These are phyloP conservation scores for Chrosomus eos DNA, from an alignment of 2,797 vertebrate species.

Conservation along the genomic window DNA sequence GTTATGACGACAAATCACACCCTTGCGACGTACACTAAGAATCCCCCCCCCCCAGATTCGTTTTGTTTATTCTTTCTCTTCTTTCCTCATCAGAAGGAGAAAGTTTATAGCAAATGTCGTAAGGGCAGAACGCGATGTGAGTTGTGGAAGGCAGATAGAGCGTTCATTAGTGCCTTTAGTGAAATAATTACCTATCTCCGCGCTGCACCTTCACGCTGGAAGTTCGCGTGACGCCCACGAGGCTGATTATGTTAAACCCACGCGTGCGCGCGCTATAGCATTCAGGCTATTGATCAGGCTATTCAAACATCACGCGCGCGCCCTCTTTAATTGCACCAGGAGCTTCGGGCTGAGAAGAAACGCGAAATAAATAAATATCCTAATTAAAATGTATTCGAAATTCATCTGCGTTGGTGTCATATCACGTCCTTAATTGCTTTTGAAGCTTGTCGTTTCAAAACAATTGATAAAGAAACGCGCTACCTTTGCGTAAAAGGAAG, in stretches of 20 bases:
- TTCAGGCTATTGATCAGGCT: slow-evolving; percentile 62
- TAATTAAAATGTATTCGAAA: slow-evolving; percentile 59
- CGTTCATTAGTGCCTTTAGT: slow-evolving; percentile 63
- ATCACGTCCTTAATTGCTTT: slow-evolving; percentile 67
- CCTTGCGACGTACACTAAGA: background rate
- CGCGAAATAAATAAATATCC: slow-evolving; percentile 66
- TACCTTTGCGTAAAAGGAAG: slow-evolving; percentile 61
- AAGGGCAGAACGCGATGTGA: slow-evolving; percentile 48
- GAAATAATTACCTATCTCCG: slow-evolving; percentile 75
- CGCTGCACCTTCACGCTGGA: slow-evolving; percentile 73
- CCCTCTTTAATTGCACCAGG: slow-evolving; percentile 71
- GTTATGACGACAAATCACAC: slow-evolving; percentile 20
- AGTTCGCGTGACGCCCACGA: slow-evolving; percentile 71
- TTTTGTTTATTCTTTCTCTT: slow-evolving; percentile 42
- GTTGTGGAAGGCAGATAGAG: slow-evolving; percentile 52
- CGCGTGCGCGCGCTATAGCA: slow-evolving; percentile 61
- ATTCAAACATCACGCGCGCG: slow-evolving; percentile 71
- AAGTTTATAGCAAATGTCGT: slow-evolving; percentile 53
- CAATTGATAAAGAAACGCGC: slow-evolving; percentile 69
- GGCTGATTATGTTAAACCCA: slow-evolving; percentile 75
- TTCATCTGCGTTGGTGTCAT: slow-evolving; percentile 64
- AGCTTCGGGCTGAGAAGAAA: slow-evolving; percentile 69
- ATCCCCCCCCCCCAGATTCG: background rate
- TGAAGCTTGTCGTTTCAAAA: slow-evolving; percentile 75
- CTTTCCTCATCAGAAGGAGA: slow-evolving; percentile 32